Base-by-base conservation (phyloP, 2,113 vertebrate genomes). In the Columbina picui region DNA sequence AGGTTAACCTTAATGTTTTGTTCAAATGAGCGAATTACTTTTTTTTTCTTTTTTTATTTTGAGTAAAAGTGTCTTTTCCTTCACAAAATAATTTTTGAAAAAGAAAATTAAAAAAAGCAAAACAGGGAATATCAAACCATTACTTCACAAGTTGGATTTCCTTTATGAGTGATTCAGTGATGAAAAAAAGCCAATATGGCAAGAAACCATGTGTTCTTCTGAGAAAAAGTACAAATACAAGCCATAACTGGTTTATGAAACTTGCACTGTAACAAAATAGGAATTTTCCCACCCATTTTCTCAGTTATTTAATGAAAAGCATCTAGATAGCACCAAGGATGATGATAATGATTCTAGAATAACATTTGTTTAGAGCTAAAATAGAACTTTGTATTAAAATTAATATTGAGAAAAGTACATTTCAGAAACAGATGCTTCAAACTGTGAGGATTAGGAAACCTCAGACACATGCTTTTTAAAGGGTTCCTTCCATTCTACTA, bases 91-190 rank as follows among this genome's bases (percentile, higher is more conserved):
- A 36, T 41, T 76, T 83, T 79, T 47, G 27, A 26, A 63, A 73
- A 71, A 81, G 8, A n/a, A 61, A 59, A 73, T 17, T 17, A 50
- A 34, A 34, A 84, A 91, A 56, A 73, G 10, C 7, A 81, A 84
- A 86, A 43, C 47, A 71, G 13, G 39, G 80, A 83, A 38, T 92
- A 64, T 81, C 49, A 68, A 70, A 64, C 91, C 69, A 87, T 95
- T 80, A 69, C 76, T 78, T 96, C 76, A 92, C 60, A 75, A 81
- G 7, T 1, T 91, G 91, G 69, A 93, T 95, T 96, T 96, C 84
- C 77, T 92, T 91, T 89, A 65, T 27, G 43, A 70, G 38, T 93
- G 91, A 94, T 59, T 94, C 91, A 95, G 39, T 38, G 60, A 89
- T 26, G 30, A 94, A 87, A 11, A 41, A 80, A 91, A 91, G 73